Conservation (phyloP, 2,888 invertebrate genomes). For the Ryuthela nishihirai region DNA sequence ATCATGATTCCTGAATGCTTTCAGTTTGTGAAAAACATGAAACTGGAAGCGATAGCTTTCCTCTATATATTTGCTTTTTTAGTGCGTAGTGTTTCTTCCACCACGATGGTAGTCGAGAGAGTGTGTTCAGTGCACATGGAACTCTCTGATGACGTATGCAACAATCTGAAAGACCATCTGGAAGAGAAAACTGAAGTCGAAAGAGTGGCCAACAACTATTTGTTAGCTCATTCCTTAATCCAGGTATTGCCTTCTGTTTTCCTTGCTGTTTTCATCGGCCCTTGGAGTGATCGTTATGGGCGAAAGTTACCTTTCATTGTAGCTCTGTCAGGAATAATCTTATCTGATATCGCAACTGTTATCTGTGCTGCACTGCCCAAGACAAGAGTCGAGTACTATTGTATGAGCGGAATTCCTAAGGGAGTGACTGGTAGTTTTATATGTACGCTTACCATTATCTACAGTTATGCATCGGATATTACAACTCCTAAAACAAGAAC, state of each 20-base stretch:
- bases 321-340: conserved; percentile 18
- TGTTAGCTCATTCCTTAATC: conserved; percentile 27
- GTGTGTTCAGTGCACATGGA: conserved; percentile 31
- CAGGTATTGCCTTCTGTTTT: conserved; percentile 22
- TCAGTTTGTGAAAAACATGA: too few species aligned
- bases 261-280: conserved; percentile 21
- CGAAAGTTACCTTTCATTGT: conserved; percentile 30
- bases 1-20: too few species aligned
- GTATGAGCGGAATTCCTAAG: conserved; percentile 10
- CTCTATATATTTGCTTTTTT: conserved; percentile 24
- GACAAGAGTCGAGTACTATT: conserved; percentile 12
- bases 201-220: conserved; percentile 30
- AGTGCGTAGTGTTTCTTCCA: conserved; percentile 19
- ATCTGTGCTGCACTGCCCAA: conserved; percentile 21
- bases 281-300: conserved; percentile 40
- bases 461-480: conserved; percentile 27
- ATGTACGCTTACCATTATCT: conserved; percentile 19
- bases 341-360: conserved; percentile 19
- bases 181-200: conserved; percentile 16
- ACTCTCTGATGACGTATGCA: conserved; percentile 27
- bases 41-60: conserved; percentile 24
- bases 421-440: conserved; percentile 23
- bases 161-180: conserved; percentile 20
- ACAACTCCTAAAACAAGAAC: conserved; percentile 19
- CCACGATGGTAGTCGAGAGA: conserved; percentile 37